Conservation (phyloP, 2,888 invertebrate species). For the Ptilodon capucinus region DNA sequence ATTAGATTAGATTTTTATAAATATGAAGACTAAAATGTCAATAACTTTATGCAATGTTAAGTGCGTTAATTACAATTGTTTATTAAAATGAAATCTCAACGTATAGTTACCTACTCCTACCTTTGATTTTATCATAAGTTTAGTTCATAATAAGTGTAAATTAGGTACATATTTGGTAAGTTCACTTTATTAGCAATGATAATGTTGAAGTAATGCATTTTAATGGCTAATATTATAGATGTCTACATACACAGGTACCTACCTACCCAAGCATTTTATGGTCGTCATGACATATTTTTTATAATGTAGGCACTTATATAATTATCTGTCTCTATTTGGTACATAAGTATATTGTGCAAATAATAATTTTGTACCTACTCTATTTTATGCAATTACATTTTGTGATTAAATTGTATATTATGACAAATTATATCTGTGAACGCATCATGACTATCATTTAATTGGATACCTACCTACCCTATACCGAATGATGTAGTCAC, state of each 20-base stretch:
- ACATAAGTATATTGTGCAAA: constrained; percentile 16
- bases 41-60: constrained; percentile 3
- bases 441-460: constrained; percentile 11
- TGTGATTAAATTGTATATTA: constrained; percentile 35
- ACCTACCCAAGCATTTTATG: constrained; percentile 29
- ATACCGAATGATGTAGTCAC: too few relatives aligned
- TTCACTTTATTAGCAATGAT: constrained; percentile 20
- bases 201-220: constrained; percentile 25
- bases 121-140: constrained; percentile 34
- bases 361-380: constrained; percentile 21
- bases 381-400: constrained; percentile 23
- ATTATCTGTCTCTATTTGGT: constrained; percentile 4
- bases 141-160: constrained; percentile 24
- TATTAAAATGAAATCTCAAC: constrained; percentile 32
- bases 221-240: constrained; percentile 10
- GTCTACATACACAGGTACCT: too few relatives aligned
- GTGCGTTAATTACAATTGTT: background rate
- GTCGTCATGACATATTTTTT: constrained; percentile 24
- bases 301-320: constrained; percentile 5
- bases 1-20: background rate
- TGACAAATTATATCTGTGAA: constrained; percentile 32
- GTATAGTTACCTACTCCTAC: constrained; percentile 37
- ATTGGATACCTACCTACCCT: too few relatives aligned
- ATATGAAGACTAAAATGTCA: background rate
- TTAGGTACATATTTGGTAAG: constrained; percentile 36